Evolutionary conservation across 2,113 vertebrate genomes (phyloP).

Genomic region (Chauna torquata): DNA sequence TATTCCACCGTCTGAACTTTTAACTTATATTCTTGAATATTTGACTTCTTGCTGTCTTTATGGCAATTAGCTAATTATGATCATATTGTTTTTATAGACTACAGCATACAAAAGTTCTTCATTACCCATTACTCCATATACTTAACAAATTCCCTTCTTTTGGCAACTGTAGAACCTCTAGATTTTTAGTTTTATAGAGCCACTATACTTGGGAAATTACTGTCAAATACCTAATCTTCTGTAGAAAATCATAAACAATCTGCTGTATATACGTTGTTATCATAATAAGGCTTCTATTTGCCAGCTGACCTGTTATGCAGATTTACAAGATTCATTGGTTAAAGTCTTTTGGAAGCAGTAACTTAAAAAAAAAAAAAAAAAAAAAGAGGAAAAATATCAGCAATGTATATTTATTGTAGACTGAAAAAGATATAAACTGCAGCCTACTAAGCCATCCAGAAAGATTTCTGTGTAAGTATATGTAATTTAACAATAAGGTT

Average conservation of each 20-base stretch:
- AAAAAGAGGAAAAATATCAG: background rate
- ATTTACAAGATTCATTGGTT: background rate
- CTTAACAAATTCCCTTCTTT: background rate
- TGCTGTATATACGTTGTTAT: background rate
- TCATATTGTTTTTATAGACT: background rate
- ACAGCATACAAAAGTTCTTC: background rate
- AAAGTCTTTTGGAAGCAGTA: background rate
- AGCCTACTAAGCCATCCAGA: background rate
- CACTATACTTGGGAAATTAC: background rate
- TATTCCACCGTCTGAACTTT: background rate
- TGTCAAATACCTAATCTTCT: background rate
- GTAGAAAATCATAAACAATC: background rate
- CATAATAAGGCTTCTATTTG: background rate
- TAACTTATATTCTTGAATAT: background rate
- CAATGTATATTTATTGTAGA: background rate
- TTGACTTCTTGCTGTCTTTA: background rate
- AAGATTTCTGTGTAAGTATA: background rate
- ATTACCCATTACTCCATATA: background rate
- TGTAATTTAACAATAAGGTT: background rate
- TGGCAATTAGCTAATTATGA: background rate
- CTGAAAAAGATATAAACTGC: background rate
- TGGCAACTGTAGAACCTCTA: background rate
- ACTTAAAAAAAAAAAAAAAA: background rate
- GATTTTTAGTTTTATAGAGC: background rate
- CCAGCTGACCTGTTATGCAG: background rate